phyloP scores from a whole-genome alignment of 1,140 invertebrate genomes.

The Bilobella aurantiaca region DNA sequence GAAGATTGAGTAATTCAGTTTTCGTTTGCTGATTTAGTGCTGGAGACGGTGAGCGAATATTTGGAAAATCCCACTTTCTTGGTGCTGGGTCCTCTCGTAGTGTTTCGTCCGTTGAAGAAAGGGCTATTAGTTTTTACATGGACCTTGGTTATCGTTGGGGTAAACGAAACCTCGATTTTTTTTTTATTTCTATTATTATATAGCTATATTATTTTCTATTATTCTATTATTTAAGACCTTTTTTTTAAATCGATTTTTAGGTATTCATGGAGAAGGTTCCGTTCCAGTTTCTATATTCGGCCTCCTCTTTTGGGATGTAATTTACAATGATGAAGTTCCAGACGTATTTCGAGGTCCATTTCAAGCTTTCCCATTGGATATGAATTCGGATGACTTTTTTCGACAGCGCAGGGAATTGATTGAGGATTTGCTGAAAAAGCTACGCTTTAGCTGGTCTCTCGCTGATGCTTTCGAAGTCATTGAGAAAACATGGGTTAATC shows the following conservation, averaged over 20 bases:
- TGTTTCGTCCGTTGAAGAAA: slow-evolving; percentile 44
- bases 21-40: not conserved
- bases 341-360: slow-evolving; percentile 56
- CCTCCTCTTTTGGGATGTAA: slow-evolving; percentile 65
- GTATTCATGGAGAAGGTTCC: slow-evolving; percentile 59
- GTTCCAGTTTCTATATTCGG: slow-evolving; percentile 54
- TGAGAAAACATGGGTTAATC: slow-evolving; percentile 41
- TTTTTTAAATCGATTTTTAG: slow-evolving; percentile 35
- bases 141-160: slow-evolving; percentile 43
- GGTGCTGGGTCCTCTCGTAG: slow-evolving; percentile 36
- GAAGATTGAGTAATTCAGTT: not conserved
- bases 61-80: slow-evolving; percentile 24
- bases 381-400: slow-evolving; percentile 54
- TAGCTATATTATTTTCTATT: not conserved
- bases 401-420: slow-evolving; percentile 48
- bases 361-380: slow-evolving; percentile 58
- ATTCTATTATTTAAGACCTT: not conserved
- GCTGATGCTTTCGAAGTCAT: slow-evolving; percentile 42
- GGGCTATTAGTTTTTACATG: slow-evolving; percentile 45
- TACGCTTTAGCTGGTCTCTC: slow-evolving; percentile 38
- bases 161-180: too few species aligned
- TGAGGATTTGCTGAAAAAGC: slow-evolving; percentile 44
- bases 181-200: not conserved
- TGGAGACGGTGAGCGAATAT: not conserved
- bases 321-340: slow-evolving; percentile 51